phyloP scores from a whole-genome alignment of 2,888 invertebrate species.

The Metopia argyrocephala region DNA sequence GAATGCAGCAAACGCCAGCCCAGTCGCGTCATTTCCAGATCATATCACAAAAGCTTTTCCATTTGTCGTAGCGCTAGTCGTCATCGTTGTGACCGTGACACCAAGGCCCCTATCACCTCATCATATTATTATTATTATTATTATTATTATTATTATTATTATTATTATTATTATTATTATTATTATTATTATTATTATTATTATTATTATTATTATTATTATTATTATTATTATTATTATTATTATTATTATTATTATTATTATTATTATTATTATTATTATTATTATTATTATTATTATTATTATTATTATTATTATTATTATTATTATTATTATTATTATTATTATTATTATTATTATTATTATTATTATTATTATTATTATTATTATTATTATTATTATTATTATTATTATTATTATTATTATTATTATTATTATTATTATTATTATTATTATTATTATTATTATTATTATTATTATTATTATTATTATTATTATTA shows the following conservation, averaged over 20 bases:
- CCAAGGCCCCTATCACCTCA: too few relatives aligned
- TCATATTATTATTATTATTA: not conserved
- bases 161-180: constrained; percentile 2
- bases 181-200: constrained; percentile 2
- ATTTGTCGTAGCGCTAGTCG: too few relatives aligned
- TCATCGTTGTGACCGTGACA: too few relatives aligned
- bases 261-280: constrained; percentile 2
- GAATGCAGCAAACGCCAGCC: too few relatives aligned
- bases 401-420: not conserved
- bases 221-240: constrained; percentile 2
- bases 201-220: constrained; percentile 2
- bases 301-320: constrained; percentile 2
- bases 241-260: constrained; percentile 2
- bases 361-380: constrained; percentile 2
- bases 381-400: not conserved
- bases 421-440: not conserved
- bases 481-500: not conserved
- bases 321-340: constrained; percentile 2
- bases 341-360: constrained; percentile 2
- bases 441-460: not conserved
- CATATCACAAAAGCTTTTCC: too few relatives aligned
- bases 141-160: constrained; percentile 2
- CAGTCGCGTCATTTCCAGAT: too few relatives aligned
- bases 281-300: constrained; percentile 2
- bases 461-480: not conserved